phyloP scores from a whole-genome alignment of 2,797 vertebrate species.

The Menidia menidia region DNA sequence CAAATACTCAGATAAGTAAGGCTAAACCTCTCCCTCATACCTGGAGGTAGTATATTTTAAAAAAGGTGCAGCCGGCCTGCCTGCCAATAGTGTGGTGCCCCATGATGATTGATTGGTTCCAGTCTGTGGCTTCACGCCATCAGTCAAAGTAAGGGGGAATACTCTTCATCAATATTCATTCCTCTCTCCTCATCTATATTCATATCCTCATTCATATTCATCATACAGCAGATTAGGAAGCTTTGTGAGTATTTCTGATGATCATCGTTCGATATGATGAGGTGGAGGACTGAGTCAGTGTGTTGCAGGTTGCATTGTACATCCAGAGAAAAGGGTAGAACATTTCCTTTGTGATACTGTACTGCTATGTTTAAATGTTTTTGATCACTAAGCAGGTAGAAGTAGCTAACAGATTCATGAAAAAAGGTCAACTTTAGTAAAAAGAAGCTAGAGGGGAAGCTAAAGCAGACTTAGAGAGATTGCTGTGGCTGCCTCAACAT shows the following conservation, averaged over 20 bases:
- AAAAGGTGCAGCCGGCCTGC: constrained; percentile 21
- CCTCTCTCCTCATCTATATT: constrained; percentile 69
- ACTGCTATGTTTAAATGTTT: background rate
- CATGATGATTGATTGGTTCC: constrained; percentile 65
- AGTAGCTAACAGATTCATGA: background rate
- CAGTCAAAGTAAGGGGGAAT: constrained; percentile 58
- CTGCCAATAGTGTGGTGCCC: constrained; percentile 56
- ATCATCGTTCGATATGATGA: constrained; percentile 51
- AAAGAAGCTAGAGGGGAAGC: background rate
- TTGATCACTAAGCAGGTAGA: background rate
- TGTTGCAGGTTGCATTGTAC: constrained; percentile 17
- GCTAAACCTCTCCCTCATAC: constrained; percentile 9
- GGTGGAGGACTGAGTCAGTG: constrained; percentile 19
- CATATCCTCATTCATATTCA: constrained; percentile 77
- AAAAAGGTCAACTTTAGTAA: too few species aligned
- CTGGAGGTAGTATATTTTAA: background rate
- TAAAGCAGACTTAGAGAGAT: background rate
- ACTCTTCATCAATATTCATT: constrained; percentile 73
- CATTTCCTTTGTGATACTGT: background rate
- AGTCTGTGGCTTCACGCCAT: constrained; percentile 52
- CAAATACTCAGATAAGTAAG: constrained; percentile 7
- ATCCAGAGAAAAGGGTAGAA: background rate
- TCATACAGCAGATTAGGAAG: constrained; percentile 61
- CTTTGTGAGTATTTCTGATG: constrained; percentile 51
- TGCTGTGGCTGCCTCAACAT: background rate